Base-by-base conservation (phyloP, 2,888 invertebrate species). In the Gerris lacustris region DNA sequence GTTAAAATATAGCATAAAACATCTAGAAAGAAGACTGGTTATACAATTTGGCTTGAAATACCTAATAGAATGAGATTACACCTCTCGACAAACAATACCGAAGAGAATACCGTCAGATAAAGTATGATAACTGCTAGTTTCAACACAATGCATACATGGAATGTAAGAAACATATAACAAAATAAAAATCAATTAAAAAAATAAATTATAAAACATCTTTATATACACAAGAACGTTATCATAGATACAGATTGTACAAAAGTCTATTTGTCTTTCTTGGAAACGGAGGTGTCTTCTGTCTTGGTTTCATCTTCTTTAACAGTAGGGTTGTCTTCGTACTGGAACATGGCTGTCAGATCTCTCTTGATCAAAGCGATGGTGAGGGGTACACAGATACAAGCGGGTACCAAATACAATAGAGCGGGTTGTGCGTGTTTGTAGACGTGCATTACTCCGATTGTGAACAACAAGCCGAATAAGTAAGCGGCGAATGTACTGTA, bases 361-460 rank as follows among this genome's bases (percentile, higher is more conserved):
- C 98, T 98, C 78, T 91, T 88, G 55, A 96, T 80, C 63, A 94
- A 81, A 9, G 98, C 97, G 15, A 97, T 82, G n/a, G 88, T 79
- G 45, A 96, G 81, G 17, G 99, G 99, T 63, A 94, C 90, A 74
- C 90, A 92, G 76, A 97, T 84, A 81, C 99, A 99, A 15, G 95
- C 92, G 6, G 99, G 99, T 73, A 99, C 99, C 75, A 99, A 84
- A 82, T 99, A 99, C 77, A 99, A 83, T 72, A 99, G 85, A 69
- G 99, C 99, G 0, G 99, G 99, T 85, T 99, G 95, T 44, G 97
- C 97, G 83, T 96, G 97, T 81, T 96, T 94, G 83, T 96, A 99
- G 76, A 94, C 85, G 83, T 98, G 96, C 96, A 99, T 98, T 73
- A 99, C 93, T 76, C 93, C 87, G 81, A 99, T 96, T 1, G 99